These are phyloP conservation scores for Gadopsis bispinosus DNA, from an alignment of 2,797 vertebrate species.

Conservation along the genomic window DNA sequence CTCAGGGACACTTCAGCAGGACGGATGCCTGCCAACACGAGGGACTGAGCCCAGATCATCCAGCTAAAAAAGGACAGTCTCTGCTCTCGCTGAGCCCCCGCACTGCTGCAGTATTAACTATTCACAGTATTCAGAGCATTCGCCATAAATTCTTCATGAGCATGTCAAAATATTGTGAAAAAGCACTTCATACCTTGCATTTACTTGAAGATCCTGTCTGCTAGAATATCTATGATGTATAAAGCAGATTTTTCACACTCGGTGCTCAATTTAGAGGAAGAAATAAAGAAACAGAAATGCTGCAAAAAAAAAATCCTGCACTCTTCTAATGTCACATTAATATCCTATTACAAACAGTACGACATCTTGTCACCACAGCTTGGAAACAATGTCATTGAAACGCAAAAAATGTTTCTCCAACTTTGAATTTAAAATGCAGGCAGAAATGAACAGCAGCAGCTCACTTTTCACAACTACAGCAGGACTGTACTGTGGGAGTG, in stretches of 20 bases:
- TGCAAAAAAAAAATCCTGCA: background rate
- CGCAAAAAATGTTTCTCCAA: background rate
- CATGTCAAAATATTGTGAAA: conserved; percentile 57
- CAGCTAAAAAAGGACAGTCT: conserved; percentile 35
- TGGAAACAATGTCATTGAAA: background rate
- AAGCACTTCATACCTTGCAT: conserved; percentile 42
- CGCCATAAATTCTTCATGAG: conserved; percentile 59
- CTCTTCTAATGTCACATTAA: background rate
- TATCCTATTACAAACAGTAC: background rate
- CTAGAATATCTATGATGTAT: conserved; percentile 30
- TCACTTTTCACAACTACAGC: too few species aligned
- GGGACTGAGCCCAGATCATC: conserved; percentile 53
- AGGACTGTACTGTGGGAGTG: too few species aligned
- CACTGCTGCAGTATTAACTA: conserved; percentile 43
- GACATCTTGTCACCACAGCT: conserved; percentile 2
- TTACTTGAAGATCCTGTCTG: conserved; percentile 37
- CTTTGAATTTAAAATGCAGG: background rate
- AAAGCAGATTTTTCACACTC: conserved; percentile 15
- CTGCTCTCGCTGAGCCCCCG: conserved; percentile 15
- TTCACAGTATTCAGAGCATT: conserved; percentile 45
- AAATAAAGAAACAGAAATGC: background rate
- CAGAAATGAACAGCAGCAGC: background rate
- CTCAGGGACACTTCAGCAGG: conserved; percentile 45
- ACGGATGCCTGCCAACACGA: conserved; percentile 25
- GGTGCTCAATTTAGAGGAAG: background rate